A percentile compares a stretch with the other conserved stretches of the same genome.
Conservation (phyloP, 2,888 invertebrate species). For the Ganaspis brasiliensis region DNA sequence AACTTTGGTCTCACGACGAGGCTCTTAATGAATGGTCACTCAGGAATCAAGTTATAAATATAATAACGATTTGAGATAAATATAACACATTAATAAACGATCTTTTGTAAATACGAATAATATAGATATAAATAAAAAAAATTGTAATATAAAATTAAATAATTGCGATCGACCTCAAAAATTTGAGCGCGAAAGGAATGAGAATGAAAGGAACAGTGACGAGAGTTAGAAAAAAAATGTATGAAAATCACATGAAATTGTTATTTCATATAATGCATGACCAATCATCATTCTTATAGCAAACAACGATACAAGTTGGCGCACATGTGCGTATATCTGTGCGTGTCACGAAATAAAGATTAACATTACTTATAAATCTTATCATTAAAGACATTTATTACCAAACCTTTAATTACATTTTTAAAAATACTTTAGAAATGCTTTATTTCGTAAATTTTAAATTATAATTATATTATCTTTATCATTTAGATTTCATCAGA, state of each 20-base stretch:
- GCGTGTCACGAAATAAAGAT: constrained; percentile 40
- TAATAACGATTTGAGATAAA: constrained; percentile 71
- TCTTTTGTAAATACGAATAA: constrained; percentile 77
- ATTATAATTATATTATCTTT: background rate
- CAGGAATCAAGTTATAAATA: constrained; percentile 73
- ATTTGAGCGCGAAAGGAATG: constrained; percentile 19
- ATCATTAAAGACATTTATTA: constrained; percentile 10
- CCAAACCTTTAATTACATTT: background rate
- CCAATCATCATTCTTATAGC: constrained; percentile 43
- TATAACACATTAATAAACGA: constrained; percentile 60
- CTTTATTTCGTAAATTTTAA: background rate
- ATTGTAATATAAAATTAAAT: constrained; percentile 44
- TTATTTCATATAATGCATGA: constrained; percentile 41
- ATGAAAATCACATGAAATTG: constrained; percentile 12
- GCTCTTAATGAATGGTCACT: constrained; percentile 72
- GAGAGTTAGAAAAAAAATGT: constrained; percentile 1
- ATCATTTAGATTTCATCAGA: too few species aligned
- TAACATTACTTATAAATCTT: constrained; percentile 40
- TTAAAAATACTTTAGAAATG: background rate
- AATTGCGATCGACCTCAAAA: constrained; percentile 38
- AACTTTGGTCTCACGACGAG: constrained; percentile 57
- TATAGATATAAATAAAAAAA: constrained; percentile 61
- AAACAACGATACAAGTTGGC: constrained; percentile 42
- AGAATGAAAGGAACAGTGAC: constrained; percentile 16
- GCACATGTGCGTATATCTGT: constrained; percentile 38